Conservation (phyloP, 2,888 invertebrate species). For the Augiades crinisus region DNA sequence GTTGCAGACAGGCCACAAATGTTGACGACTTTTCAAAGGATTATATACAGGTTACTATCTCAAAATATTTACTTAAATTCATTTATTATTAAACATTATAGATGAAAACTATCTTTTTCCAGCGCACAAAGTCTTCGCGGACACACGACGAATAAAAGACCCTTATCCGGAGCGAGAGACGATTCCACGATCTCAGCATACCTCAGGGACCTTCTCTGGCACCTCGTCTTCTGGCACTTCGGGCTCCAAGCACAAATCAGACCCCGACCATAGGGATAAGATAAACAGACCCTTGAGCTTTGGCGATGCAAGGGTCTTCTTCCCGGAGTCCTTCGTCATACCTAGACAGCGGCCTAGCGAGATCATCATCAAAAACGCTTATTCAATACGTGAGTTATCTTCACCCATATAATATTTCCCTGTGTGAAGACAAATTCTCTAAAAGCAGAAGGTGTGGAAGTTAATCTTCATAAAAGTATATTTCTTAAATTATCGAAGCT, state of each 20-base stretch:
- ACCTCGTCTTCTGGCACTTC: constrained; percentile 76
- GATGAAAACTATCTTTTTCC: constrained; percentile 32
- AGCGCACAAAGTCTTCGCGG: constrained; percentile 71
- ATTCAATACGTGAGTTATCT: constrained; percentile 73
- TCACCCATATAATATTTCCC: too few relatives aligned
- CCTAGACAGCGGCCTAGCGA: constrained; percentile 66
- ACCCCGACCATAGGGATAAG: constrained; percentile 43
- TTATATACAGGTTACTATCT: too few relatives aligned
- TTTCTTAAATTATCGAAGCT: too few relatives aligned
- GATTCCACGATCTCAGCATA: constrained; percentile 59
- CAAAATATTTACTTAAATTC: too few relatives aligned
- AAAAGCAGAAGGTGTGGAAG: too few relatives aligned
- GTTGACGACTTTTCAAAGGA: too few relatives aligned
- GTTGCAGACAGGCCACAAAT: too few relatives aligned
- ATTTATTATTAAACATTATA: too few relatives aligned
- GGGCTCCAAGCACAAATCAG: constrained; percentile 65
- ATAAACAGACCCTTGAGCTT: constrained; percentile 64
- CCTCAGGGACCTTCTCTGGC: constrained; percentile 67
- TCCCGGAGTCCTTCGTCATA: constrained; percentile 76
- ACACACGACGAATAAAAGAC: constrained; percentile 60
- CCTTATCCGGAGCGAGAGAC: constrained; percentile 56
- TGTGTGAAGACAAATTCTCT: too few relatives aligned
- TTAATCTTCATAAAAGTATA: too few relatives aligned
- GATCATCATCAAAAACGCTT: constrained; percentile 58
- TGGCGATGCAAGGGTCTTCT: constrained; percentile 73